A percentile compares a stretch with the other conserved stretches of the same genome.
Evolutionary conservation across 2,888 invertebrate species (phyloP).

Genomic region (Keiferia lycopersicella): DNA sequence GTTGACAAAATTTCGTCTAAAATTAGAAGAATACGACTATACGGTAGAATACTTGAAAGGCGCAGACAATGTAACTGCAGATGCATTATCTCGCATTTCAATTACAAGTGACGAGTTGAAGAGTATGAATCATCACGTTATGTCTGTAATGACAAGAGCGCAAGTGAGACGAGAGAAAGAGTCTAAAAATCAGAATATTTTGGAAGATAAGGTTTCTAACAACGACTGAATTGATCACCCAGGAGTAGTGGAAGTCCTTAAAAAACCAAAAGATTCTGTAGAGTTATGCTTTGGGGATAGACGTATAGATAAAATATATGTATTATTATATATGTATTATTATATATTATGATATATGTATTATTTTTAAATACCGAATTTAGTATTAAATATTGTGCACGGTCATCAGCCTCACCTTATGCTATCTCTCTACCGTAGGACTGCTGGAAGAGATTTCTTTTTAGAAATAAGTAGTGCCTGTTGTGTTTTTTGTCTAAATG

Average conservation of each 20-base stretch:
- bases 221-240: slow-evolving; percentile 21
- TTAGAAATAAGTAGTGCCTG: too few relatives aligned
- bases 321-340: too few relatives aligned
- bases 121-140: slow-evolving; percentile 19
- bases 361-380: too few relatives aligned
- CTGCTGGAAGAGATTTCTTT: too few relatives aligned
- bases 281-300: slow-evolving; percentile 7
- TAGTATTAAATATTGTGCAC: too few relatives aligned
- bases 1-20: slow-evolving; percentile 31
- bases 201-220: slow-evolving; percentile 8
- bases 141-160: slow-evolving; percentile 29
- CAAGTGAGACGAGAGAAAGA: slow-evolving; percentile 19
- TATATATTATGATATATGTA: too few relatives aligned
- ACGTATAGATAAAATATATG: slow-evolving; percentile 12
- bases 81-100: slow-evolving; percentile 30
- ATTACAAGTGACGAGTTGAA: slow-evolving; percentile 30
- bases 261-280: slow-evolving; percentile 16
- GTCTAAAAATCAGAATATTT: neutral
- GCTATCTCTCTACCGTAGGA: too few relatives aligned
- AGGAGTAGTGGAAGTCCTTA: slow-evolving; percentile 16
- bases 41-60: slow-evolving; percentile 31
- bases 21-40: slow-evolving; percentile 29
- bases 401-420: too few relatives aligned
- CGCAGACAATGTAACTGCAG: slow-evolving; percentile 27
- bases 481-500: too few relatives aligned